Base-by-base conservation (phyloP, 1,140 invertebrate genomes). In the Hypothenemus hampei region DNA sequence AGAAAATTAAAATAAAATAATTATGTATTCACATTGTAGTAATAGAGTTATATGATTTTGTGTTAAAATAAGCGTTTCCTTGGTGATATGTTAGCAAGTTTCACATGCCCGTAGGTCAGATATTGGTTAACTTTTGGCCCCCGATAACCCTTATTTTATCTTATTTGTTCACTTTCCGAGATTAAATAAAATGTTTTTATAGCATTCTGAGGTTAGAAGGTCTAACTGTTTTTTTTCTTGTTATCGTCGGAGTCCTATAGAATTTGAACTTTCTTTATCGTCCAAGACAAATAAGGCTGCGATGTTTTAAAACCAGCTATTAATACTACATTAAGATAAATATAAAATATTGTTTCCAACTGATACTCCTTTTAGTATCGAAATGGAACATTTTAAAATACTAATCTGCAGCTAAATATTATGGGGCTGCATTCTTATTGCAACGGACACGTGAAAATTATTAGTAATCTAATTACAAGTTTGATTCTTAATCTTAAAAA, bases 171-270 rank as follows among this genome's bases (percentile, higher is more conserved):
- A 39, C 23, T 51, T 41, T 23, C 49, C 31, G 15, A 16, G 49
- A 41, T 51, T 51, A 51, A 51, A 31, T 40, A 39, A 47, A 47
- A 33, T 11, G n/a, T 39, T 49, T 51, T 51, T 41, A 41, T 40
- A 19, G 36, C 22, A 21, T 41, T 23, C 13, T 15, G 18, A 37
- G 49, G 49, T 51, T 39, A 26, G 24, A 51, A 41, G 37, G 49
- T 51, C 49, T 21, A 26, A 31, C 26, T 21, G 13, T 18, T 20
- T 35, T 18, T 4, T 24, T n/a, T n/a, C n/a, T n/a, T n/a, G n/a
- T 51, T 51, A 51, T 51, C 49, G 11, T 5, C 13, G 37, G n/a
- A 29, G 7, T 16, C 37, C 15, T 51, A 51, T n/a, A 41, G 19
- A 51, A 49, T 24, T 40, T 40, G 47, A 49, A 37, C 33, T 39